Evolutionary conservation across 2,888 invertebrate species (phyloP).

Genomic region (Eupelmus urozonus): DNA sequence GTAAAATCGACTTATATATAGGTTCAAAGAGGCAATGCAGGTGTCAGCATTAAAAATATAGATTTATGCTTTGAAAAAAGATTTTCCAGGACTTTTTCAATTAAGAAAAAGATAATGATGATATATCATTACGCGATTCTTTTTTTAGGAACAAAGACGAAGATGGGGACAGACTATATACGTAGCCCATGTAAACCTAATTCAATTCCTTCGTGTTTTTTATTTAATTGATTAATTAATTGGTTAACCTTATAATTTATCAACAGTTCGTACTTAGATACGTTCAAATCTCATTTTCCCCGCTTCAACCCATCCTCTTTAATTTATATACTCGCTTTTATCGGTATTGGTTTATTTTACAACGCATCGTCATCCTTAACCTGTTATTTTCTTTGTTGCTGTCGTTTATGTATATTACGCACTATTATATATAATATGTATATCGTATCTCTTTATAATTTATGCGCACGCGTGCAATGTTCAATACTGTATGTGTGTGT

Average conservation of each 20-base stretch:
- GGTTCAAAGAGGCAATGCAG: neutral
- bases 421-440: conserved; percentile 23
- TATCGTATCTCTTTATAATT: conserved; percentile 2
- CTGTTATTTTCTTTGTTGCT: neutral
- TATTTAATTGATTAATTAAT: conserved; percentile 72
- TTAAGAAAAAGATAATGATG: conserved; percentile 44
- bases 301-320: neutral
- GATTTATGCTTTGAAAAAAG: conserved; percentile 3
- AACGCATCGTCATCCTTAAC: conserved; percentile 14
- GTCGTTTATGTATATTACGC: conserved; percentile 25
- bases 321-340: conserved; percentile 37
- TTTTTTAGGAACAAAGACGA: conserved; percentile 70
- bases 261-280: conserved; percentile 68
- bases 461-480: conserved; percentile 21
- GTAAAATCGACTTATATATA: conserved; percentile 24
- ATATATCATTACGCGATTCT: conserved; percentile 42
- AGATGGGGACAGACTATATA: conserved; percentile 70
- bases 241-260: conserved; percentile 73
- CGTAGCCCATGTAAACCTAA: conserved; percentile 74
- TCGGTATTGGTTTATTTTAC: conserved; percentile 53
- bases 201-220: conserved; percentile 76
- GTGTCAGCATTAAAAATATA: conserved; percentile 34
- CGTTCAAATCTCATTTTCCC: conserved; percentile 6
- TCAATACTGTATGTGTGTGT: conserved; percentile 6
- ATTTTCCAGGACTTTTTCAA: conserved; percentile 28